Percentiles rank a stretch among this genome's conserved stretches.
Conservation (phyloP, 2,888 invertebrate species). For the Dolichopus griseipennis region DNA sequence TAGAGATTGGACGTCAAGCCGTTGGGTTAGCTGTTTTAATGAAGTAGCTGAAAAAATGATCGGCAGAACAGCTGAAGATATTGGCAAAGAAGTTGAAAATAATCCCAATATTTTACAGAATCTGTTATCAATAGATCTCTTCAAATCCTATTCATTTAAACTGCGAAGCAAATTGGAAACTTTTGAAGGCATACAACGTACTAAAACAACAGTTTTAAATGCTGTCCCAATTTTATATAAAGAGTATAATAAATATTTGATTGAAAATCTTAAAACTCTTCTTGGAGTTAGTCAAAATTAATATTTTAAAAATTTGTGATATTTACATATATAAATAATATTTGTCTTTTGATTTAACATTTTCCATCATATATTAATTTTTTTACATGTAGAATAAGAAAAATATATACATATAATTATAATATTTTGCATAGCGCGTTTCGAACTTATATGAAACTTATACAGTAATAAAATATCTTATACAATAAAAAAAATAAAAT, state of each 20-base stretch:
- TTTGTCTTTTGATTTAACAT: no score
- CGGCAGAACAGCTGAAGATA: conserved; percentile 59
- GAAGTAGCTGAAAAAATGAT: conserved; percentile 71
- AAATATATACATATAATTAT: no score
- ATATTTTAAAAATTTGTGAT: neutral
- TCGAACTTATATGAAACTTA: no score
- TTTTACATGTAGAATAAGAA: no score
- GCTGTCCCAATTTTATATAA: conserved; percentile 66
- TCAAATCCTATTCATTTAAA: conserved; percentile 73
- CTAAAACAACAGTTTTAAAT: conserved; percentile 65
- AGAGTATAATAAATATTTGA: conserved; percentile 62
- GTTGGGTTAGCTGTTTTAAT: conserved; percentile 88
- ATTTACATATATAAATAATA: no score
- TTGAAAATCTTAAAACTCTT: conserved; percentile 59
- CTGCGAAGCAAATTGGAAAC: conserved; percentile 82
- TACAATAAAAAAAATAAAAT: no score
- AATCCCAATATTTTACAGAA: conserved; percentile 59
- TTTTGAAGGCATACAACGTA: conserved; percentile 58
- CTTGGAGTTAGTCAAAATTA: conserved; percentile 46
- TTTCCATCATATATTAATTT: no score
- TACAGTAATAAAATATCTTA: no score
- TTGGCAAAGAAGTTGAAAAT: conserved; percentile 65
- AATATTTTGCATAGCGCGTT: no score
- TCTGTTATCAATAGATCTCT: conserved; percentile 65
- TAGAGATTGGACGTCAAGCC: conserved; percentile 77